These are phyloP conservation scores for Karalla daura DNA, from an alignment of 2,797 vertebrate species.

Conservation along the genomic window DNA sequence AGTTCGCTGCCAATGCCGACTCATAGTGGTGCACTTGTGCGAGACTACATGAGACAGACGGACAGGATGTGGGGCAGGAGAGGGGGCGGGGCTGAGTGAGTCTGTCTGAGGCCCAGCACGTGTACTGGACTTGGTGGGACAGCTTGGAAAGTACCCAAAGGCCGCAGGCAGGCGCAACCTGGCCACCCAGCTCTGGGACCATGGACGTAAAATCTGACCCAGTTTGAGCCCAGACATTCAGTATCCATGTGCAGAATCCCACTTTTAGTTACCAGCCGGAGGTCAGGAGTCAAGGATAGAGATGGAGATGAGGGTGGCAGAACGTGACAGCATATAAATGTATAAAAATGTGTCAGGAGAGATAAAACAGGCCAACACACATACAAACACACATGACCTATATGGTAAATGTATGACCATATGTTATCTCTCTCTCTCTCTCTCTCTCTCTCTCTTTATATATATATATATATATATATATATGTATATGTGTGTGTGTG, in stretches of 20 bases:
- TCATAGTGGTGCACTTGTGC: conserved; percentile 10
- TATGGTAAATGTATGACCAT: conserved; percentile 1
- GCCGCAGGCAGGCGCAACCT: conserved; percentile 34
- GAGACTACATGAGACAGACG: conserved; percentile 2
- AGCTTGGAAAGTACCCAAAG: conserved; percentile 35
- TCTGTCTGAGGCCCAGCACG: conserved; percentile 14
- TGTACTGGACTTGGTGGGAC: conserved; percentile 22
- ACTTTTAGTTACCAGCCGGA: not conserved
- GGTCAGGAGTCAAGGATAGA: conserved; percentile 20
- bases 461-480: too few species aligned
- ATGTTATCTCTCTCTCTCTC: too few species aligned
- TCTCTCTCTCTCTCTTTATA: too few species aligned
- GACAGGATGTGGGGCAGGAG: conserved; percentile 42
- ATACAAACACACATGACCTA: not conserved
- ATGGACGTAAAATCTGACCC: conserved; percentile 38
- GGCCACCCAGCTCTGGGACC: conserved; percentile 11
- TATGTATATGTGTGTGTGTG: not conserved
- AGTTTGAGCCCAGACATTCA: conserved; percentile 13
- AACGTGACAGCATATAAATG: conserved; percentile 10
- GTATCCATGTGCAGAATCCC: conserved; percentile 8
- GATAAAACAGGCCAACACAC: conserved; percentile 8
- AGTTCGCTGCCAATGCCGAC: not conserved
- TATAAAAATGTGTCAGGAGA: conserved; percentile 30
- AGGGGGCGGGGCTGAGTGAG: not conserved
- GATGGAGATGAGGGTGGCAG: not conserved